Evolutionary conservation across 2,113 vertebrate genomes (phyloP), one percentile per base, ranked within the genome.

Genomic region (Anolis sagrei): DNA sequence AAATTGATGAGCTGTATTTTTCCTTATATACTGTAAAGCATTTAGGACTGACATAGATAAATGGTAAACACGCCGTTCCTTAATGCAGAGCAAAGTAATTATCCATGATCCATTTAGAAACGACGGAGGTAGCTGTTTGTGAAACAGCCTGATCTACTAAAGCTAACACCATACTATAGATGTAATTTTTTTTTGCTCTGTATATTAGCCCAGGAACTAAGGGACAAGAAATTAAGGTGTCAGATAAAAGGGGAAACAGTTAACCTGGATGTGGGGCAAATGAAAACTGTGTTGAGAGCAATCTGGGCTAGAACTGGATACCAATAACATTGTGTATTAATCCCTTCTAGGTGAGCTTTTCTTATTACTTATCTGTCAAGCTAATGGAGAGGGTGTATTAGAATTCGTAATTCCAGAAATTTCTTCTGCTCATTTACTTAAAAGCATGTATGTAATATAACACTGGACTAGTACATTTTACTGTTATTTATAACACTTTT

Each of bases 41-140:
- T 89, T 80, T 49, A 82, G n/a, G 25, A 9, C 3, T 21, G 34
- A 4, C 34, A 68, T 13, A 86, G 79, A 81, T 44, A 68, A 81
- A 69, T 44, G 62, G 51, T 34, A 29, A 86, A 76, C 25, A 61
- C 58, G 23, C 32, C 11, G 74, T 83, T 78, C 76, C 66, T 90
- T 0, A 1, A 86, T 62, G 14, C 39, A 70, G 75, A 79, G n/a
- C 44, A 84, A 73, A 87, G 25, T 78, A 88, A 89, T 91, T 87
- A 86, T 83, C 39, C 83, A 32, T 25, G 72, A 23, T 49, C 76
- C 87, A 58, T 88, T 87, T 76, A 82, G 74, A 0, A 0, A 11
- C 39, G 19, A 27, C 61, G 23, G 32, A 70, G 68, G 34, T 48
- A 29, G 74, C 69, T 82, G 25, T 49, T 79, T 27, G 49, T 2